Conservation (phyloP, 2,113 vertebrate species). For the Hypocryptadius cinnamomeus region DNA sequence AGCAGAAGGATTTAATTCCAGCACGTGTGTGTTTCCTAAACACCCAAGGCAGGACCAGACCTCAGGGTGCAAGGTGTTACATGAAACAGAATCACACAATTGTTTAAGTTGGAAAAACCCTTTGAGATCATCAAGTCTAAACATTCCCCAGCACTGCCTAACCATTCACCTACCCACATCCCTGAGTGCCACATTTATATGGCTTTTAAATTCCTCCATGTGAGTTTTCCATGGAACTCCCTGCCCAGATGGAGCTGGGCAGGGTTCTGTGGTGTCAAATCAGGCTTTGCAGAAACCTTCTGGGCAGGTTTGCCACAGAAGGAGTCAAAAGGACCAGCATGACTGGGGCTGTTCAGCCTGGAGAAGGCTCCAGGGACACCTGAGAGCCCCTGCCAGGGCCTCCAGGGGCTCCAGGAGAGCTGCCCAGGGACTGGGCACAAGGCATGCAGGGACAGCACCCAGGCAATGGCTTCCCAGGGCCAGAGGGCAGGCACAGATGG, state of each 20-base stretch:
- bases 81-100: background rate
- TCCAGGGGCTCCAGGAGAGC: background rate
- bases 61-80: background rate
- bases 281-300: background rate
- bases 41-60: background rate
- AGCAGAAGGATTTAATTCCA: background rate
- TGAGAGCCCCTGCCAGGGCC: background rate
- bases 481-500: background rate
- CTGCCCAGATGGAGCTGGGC: background rate
- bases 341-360: background rate
- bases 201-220: background rate
- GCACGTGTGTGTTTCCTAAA: fast-evolving
- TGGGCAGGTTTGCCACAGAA: background rate
- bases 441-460: fast-evolving
- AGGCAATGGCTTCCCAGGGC: background rate
- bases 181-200: background rate
- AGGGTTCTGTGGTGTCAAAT: background rate
- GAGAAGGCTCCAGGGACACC: background rate
- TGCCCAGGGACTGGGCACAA: background rate
- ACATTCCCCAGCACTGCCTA: background rate
- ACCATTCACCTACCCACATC: fast-evolving
- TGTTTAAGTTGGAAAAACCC: background rate
- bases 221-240: background rate
- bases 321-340: background rate
- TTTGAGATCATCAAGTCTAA: background rate